A percentile compares a stretch with the other conserved stretches of the same genome.
Evolutionary conservation across 2,797 vertebrate species (phyloP).

Genomic region (Brotula barbata): DNA sequence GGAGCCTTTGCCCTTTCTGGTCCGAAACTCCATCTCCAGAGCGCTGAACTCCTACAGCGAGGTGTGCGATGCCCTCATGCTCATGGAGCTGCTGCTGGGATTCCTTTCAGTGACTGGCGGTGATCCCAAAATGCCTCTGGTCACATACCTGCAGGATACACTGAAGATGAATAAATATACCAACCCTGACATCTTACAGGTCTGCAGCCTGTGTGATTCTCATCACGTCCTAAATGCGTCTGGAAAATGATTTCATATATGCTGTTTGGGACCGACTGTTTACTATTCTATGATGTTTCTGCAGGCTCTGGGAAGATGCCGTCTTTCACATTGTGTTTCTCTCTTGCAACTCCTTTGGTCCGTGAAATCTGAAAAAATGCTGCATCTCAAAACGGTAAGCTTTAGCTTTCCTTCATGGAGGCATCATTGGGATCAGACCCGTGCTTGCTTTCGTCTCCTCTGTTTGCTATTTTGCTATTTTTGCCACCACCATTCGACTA

Average conservation of each 20-base stretch:
- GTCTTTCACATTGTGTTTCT: constrained; percentile 78
- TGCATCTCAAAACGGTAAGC: constrained; percentile 80
- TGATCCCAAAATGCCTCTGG: constrained; percentile 71
- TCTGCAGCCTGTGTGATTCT: constrained; percentile 31
- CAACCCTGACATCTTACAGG: constrained; percentile 76
- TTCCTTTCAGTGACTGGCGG: constrained; percentile 86
- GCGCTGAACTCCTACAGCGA: constrained; percentile 85
- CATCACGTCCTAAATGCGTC: background rate
- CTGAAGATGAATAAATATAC: constrained; percentile 83
- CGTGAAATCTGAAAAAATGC: constrained; percentile 83
- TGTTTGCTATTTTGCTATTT: no score
- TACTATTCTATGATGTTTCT: constrained; percentile 27
- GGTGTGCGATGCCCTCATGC: constrained; percentile 82
- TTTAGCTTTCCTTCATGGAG: no score
- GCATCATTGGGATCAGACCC: no score
- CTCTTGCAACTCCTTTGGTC: constrained; percentile 87
- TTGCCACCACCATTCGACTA: no score
- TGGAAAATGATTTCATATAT: background rate
- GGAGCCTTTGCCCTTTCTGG: constrained; percentile 71
- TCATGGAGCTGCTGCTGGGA: constrained; percentile 81
- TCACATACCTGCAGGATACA: constrained; percentile 72
- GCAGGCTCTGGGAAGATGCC: constrained; percentile 80
- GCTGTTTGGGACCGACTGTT: background rate
- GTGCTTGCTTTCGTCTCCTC: no score
- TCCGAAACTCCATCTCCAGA: constrained; percentile 69